Conservation (phyloP, 2,797 vertebrate species). For the Cyprinodon diabolis region DNA sequence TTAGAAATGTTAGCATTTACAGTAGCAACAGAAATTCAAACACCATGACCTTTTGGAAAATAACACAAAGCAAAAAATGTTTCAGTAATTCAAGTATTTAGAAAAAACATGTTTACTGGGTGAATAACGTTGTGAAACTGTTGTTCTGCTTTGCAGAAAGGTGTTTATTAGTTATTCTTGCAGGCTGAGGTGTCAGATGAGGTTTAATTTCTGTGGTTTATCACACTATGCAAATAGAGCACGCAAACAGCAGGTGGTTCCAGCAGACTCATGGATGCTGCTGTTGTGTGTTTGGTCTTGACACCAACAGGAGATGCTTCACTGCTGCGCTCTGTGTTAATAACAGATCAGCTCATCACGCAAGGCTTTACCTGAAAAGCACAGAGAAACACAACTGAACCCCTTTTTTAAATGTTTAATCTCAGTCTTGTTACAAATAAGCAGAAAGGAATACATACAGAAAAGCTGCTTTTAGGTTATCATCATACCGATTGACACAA, state of each 20-base stretch:
- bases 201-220: slow-evolving; percentile 1
- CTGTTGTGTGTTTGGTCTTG: slow-evolving; percentile 22
- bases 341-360: slow-evolving; percentile 35
- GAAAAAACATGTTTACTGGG: neutral
- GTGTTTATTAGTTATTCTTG: slow-evolving; percentile 19
- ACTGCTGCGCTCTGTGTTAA: slow-evolving; percentile 29
- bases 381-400: neutral
- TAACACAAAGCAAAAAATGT: neutral
- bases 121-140: neutral
- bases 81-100: neutral
- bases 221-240: slow-evolving; percentile 21
- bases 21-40: neutral
- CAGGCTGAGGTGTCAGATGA: neutral
- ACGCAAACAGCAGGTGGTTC: slow-evolving; percentile 18
- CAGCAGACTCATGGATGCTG: slow-evolving; percentile 15
- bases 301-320: slow-evolving; percentile 19
- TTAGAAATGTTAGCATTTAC: too few relatives aligned
- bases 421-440: neutral
- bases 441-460: neutral
- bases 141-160: neutral
- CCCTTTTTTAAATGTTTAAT: neutral
- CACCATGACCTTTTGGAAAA: neutral
- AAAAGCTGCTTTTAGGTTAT: too few relatives aligned
- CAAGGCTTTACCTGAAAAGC: slow-evolving; percentile 7
- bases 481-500: neutral